phyloP scores from a whole-genome alignment of 2,888 invertebrate species.

The Caenorhabditis sinica region DNA sequence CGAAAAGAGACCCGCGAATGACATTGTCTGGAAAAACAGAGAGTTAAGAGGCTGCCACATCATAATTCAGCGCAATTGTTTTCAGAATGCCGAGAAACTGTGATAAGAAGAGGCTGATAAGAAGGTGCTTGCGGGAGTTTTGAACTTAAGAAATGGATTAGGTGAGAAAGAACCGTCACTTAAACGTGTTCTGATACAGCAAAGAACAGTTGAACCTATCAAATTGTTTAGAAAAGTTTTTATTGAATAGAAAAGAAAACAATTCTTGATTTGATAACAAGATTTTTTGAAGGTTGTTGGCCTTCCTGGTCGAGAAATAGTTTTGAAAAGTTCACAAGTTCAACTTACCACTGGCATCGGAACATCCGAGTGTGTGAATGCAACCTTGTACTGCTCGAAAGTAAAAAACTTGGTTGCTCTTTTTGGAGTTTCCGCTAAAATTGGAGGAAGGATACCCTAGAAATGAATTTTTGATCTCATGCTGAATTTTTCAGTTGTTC shows the following conservation, averaged over 20 bases:
- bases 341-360: slow-evolving; percentile 67
- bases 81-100: neutral
- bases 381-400: slow-evolving; percentile 93
- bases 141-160: neutral
- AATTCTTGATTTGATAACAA: neutral
- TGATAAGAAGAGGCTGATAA: slow-evolving; percentile 5
- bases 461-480: neutral
- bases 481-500: neutral
- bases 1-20: slow-evolving; percentile 91
- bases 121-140: neutral
- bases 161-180: neutral
- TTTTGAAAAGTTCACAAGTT: slow-evolving; percentile 7
- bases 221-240: neutral
- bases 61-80: slow-evolving; percentile 19
- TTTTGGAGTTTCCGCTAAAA: slow-evolving; percentile 95
- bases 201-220: neutral
- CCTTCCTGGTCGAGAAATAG: neutral
- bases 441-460: slow-evolving; percentile 94
- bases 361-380: slow-evolving; percentile 88
- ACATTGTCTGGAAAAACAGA: slow-evolving; percentile 85
- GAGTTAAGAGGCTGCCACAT: neutral
- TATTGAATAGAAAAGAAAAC: slow-evolving; percentile 19
- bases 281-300: neutral
- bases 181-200: neutral
- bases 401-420: slow-evolving; percentile 95